Conservation (phyloP, 1,140 invertebrate species). For the Rhysida immarginata region DNA sequence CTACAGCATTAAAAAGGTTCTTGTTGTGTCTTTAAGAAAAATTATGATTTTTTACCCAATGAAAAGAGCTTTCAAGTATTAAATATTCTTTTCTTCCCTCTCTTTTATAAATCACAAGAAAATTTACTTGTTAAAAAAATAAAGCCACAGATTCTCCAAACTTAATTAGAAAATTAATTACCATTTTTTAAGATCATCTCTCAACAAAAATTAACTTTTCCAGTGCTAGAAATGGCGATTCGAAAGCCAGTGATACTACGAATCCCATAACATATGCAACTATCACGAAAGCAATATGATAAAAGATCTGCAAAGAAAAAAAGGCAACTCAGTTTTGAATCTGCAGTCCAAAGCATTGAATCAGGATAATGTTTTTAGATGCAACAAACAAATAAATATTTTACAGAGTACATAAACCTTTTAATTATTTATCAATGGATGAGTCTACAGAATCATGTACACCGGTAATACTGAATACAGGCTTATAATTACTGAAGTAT, state of each 20-base stretch:
- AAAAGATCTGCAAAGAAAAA: not conserved
- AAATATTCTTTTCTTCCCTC: not conserved
- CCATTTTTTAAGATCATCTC: not conserved
- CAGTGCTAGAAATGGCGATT: not conserved
- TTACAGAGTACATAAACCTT: too few species aligned
- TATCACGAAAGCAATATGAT: not conserved
- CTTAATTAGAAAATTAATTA: not conserved
- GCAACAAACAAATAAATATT: too few species aligned
- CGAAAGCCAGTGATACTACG: not conserved
- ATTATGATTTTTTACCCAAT: too few species aligned
- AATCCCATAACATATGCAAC: not conserved
- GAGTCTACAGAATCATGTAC: too few species aligned
- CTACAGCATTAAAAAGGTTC: too few species aligned
- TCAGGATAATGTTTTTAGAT: too few species aligned
- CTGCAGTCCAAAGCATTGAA: too few species aligned
- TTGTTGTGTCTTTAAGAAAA: too few species aligned
- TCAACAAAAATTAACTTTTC: not conserved
- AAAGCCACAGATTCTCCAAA: not conserved
- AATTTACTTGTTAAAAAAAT: not conserved
- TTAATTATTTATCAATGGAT: too few species aligned
- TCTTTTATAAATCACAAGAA: not conserved
- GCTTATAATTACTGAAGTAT: too few species aligned
- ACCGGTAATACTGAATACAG: too few species aligned
- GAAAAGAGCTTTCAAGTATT: not conserved
- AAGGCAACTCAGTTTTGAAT: too few species aligned